A percentile compares a stretch with the other conserved stretches of the same genome.
Evolutionary conservation across 2,113 vertebrate species (phyloP).

Genomic region (Ciconia maguari): DNA sequence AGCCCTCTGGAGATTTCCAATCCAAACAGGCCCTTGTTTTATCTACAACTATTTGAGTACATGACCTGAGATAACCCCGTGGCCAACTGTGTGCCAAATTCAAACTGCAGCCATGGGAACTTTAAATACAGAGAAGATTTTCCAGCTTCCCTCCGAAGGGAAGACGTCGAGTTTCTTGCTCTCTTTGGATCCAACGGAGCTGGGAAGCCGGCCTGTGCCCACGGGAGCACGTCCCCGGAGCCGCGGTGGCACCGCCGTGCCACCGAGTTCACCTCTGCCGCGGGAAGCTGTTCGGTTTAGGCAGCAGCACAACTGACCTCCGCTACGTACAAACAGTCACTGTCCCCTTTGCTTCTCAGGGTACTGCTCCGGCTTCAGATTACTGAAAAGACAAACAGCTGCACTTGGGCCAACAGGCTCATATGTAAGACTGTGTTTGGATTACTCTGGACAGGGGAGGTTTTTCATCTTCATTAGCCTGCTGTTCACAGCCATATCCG

Average conservation of each 20-base stretch:
- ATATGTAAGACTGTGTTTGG: constrained; percentile 4
- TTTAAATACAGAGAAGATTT: constrained; percentile 36
- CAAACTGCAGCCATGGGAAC: constrained; percentile 65
- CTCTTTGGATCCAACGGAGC: not conserved
- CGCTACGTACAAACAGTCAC: not conserved
- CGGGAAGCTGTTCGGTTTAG: not conserved
- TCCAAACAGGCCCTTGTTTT: constrained; percentile 66
- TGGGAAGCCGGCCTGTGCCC: rapidly evolving
- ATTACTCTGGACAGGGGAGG: not conserved
- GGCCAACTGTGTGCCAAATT: constrained; percentile 27
- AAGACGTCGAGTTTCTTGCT: not conserved
- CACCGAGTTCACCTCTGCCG: rapidly evolving
- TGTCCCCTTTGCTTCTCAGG: not conserved
- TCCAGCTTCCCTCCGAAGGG: not conserved
- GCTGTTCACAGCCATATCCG: constrained; percentile 6
- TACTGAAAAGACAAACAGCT: constrained; percentile 47
- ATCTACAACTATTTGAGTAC: constrained; percentile 63
- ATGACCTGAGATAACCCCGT: constrained; percentile 63
- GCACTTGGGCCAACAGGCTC: constrained; percentile 34
- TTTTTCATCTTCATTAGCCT: constrained; percentile 54
- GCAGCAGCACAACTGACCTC: not conserved
- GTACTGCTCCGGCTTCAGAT: not conserved
- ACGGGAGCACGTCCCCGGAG: rapidly evolving
- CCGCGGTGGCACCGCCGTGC: rapidly evolving
- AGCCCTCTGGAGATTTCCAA: constrained; percentile 66